Conservation (phyloP, 2,113 vertebrate species). For the Eonycteris spelaea region DNA sequence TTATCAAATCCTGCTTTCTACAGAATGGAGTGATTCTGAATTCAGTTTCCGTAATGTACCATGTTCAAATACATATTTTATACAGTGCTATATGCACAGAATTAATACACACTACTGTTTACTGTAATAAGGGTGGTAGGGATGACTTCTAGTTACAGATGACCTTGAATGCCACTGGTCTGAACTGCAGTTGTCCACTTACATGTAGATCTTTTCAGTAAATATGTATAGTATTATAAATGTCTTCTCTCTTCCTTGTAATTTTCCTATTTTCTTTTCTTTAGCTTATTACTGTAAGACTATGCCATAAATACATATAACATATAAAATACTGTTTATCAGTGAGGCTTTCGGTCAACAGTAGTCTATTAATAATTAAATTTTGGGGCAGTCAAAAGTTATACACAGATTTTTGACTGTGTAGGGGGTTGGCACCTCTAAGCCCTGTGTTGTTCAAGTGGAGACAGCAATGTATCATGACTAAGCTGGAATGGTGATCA, state of each 20-base stretch:
- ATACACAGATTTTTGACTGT: neutral
- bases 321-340: neutral
- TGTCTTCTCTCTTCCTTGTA: neutral
- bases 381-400: neutral
- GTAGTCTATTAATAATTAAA: neutral
- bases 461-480: neutral
- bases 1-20: neutral
- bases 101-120: neutral
- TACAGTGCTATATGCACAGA: neutral
- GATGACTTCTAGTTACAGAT: neutral
- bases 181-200: neutral
- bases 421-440: neutral
- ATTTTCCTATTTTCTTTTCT: neutral
- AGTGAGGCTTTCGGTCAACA: neutral
- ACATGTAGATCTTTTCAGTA: neutral
- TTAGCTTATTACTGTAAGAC: neutral
- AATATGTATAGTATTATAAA: neutral
- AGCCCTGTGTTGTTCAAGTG: too few species aligned
- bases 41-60: neutral
- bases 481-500: neutral
- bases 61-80: neutral
- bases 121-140: neutral
- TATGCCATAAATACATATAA: neutral
- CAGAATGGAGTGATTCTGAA: neutral
- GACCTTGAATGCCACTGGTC: neutral